Base-by-base conservation (phyloP, 2,113 vertebrate species). In the Elephas maximus region DNA sequence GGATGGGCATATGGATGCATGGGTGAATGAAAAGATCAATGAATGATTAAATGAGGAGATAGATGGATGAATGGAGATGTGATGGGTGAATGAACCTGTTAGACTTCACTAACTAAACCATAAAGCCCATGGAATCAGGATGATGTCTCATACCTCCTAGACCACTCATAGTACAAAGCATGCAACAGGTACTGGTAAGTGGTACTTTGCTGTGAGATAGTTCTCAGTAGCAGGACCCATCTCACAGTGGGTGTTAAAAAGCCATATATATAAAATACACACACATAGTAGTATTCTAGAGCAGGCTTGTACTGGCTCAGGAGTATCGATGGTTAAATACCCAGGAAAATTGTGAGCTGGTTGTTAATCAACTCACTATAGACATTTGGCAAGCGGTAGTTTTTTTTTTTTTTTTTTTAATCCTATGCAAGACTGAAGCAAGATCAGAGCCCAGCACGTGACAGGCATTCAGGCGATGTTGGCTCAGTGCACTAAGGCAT, bases 101-200 rank as follows among this genome's bases (percentile, higher is more conserved):
- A 26, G 63, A 60, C 28, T 84, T 96, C 67, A 74, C 10, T 76
- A 76, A 15, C 74, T 74, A 62, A 71, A 74, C 44, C 76, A 44
- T 11, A 30, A 60, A 96, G 63, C 30, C 87, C 65, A 45, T n/a
- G 76, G 88, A 84, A 87, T 96, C 80, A 80, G 48, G n/a, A 57
- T 26, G 41, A 33, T 9, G 53, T 28, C 53, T 76, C 44, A 37
- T 8, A 5, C 37, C 26, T 92, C 85, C 94, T 41, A 86, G 45
- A 76, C 20, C 81, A 67, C 71, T 81, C 44, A 30, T 10, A 45
- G 81, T 11, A 73, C 65, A 69, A 82, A 33, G 57, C 4, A 69
- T 63, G 74, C 41, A 41, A 74, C 7, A 60, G 41, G 71, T 6
- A 20, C 60, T 23, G 6, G 4, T 1, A 82, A 28, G 37, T 17